phyloP scores from a whole-genome alignment of 2,797 vertebrate species.

The Sebastes elongatus region DNA sequence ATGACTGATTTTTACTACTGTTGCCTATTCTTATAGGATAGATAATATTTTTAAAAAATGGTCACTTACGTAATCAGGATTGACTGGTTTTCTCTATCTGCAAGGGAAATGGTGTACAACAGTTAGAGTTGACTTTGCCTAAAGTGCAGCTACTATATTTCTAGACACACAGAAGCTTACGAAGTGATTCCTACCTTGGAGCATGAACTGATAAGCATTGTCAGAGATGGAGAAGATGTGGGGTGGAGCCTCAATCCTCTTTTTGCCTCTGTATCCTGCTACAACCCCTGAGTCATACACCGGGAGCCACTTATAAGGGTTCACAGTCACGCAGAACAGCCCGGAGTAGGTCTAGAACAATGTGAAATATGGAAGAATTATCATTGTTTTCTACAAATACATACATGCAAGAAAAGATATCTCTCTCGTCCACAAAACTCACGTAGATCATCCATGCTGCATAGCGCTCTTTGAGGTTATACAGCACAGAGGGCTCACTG shows the following conservation, averaged over 20 bases:
- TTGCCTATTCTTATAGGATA: not conserved
- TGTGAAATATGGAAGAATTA: constrained; percentile 26
- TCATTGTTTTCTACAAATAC: not conserved
- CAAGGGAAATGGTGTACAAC: constrained; percentile 2
- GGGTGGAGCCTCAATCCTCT: constrained; percentile 90
- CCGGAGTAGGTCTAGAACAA: constrained; percentile 81
- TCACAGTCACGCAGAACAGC: constrained; percentile 92
- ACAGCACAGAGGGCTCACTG: constrained; percentile 88
- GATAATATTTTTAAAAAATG: not conserved
- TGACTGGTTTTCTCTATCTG: constrained; percentile 93
- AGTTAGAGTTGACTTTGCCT: not conserved
- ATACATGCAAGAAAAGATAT: not conserved
- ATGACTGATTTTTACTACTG: not conserved
- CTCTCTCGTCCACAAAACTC: constrained; percentile 26
- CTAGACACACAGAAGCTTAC: not conserved
- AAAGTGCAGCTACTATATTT: not conserved
- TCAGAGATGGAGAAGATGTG: constrained; percentile 97
- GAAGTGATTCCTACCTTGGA: constrained; percentile 82
- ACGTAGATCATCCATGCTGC: constrained; percentile 95
- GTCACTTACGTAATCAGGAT: constrained; percentile 91
- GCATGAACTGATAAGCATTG: constrained; percentile 93
- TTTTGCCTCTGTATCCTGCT: constrained; percentile 88
- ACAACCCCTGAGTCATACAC: constrained; percentile 89
- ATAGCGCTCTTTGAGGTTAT: constrained; percentile 95
- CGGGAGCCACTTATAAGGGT: constrained; percentile 92